Percentiles rank a stretch among this genome's conserved stretches.
These are phyloP conservation scores for Drosophila sucinea DNA, from an alignment of 1,140 invertebrate genomes.

Conservation along the genomic window DNA sequence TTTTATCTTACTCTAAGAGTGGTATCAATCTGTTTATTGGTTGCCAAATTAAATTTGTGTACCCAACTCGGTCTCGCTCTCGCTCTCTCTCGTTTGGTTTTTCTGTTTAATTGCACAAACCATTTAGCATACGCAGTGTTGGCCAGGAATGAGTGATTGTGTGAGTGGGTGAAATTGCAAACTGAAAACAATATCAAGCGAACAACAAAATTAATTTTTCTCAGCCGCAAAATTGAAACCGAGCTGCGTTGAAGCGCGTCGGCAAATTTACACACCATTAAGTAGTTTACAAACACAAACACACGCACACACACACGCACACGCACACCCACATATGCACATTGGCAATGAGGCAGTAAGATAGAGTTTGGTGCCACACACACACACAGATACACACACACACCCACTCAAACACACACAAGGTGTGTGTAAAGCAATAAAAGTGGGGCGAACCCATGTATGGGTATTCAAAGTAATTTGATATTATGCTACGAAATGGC, in stretches of 20 bases:
- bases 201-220: slow-evolving; percentile 72
- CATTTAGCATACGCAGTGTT: slow-evolving; percentile 60
- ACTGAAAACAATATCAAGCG: slow-evolving; percentile 28
- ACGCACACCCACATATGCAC: neutral
- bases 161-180: slow-evolving; percentile 6
- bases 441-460: slow-evolving; percentile 41
- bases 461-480: slow-evolving; percentile 71
- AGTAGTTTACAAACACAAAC: slow-evolving; percentile 73
- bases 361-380: slow-evolving; percentile 26
- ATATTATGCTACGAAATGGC: slow-evolving; percentile 72
- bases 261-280: slow-evolving; percentile 82
- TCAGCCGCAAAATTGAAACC: slow-evolving; percentile 79
- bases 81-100: slow-evolving; percentile 4
- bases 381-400: slow-evolving; percentile 48
- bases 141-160: slow-evolving; percentile 27
- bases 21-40: slow-evolving; percentile 22
- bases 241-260: slow-evolving; percentile 65
- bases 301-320: slow-evolving; percentile 17
- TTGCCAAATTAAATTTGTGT: slow-evolving; percentile 58
- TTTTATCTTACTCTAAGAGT: slow-evolving; percentile 15
- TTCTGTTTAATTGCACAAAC: slow-evolving; percentile 56
- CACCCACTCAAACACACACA: slow-evolving; percentile 24
- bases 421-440: slow-evolving; percentile 64
- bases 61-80: slow-evolving; percentile 2
- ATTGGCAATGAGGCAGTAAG: slow-evolving; percentile 7